A percentile compares a stretch with the other conserved stretches of the same genome.
phyloP scores from a whole-genome alignment of 2,797 vertebrate species.

The Darevskia mixta region DNA sequence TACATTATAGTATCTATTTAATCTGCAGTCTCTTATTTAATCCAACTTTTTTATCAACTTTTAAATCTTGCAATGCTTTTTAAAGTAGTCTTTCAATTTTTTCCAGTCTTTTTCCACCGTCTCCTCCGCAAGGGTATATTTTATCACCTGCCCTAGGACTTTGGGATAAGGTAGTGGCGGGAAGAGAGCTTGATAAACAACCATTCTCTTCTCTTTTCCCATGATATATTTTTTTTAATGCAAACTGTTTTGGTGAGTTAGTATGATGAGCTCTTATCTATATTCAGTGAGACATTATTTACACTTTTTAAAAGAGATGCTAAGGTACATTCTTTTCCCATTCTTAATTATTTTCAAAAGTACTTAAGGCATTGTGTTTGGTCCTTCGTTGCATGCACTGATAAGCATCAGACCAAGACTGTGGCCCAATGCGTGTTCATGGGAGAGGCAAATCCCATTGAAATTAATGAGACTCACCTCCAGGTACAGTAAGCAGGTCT shows the following conservation, averaged over 20 bases:
- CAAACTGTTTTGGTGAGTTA: background rate
- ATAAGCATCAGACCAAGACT: background rate
- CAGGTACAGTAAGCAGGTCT: background rate
- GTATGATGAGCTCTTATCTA: conserved; percentile 22
- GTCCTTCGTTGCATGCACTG: background rate
- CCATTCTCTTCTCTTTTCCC: background rate
- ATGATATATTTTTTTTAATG: conserved; percentile 19
- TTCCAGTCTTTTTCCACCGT: no score
- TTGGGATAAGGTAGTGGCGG: no score
- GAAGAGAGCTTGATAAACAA: no score
- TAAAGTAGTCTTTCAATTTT: no score
- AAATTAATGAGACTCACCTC: background rate
- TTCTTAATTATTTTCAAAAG: background rate
- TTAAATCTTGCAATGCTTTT: no score
- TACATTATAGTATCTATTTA: no score
- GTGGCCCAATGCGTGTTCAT: background rate
- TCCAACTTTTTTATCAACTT: no score
- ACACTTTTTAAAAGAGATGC: background rate
- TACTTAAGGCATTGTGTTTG: background rate
- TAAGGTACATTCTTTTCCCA: background rate
- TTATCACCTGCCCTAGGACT: no score
- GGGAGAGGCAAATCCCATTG: background rate
- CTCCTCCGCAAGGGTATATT: no score
- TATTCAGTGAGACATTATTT: conserved; percentile 5
- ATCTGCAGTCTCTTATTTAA: no score